These are phyloP conservation scores for Spheniscus mendiculus DNA, from an alignment of 2,113 vertebrate genomes.

Conservation along the genomic window DNA sequence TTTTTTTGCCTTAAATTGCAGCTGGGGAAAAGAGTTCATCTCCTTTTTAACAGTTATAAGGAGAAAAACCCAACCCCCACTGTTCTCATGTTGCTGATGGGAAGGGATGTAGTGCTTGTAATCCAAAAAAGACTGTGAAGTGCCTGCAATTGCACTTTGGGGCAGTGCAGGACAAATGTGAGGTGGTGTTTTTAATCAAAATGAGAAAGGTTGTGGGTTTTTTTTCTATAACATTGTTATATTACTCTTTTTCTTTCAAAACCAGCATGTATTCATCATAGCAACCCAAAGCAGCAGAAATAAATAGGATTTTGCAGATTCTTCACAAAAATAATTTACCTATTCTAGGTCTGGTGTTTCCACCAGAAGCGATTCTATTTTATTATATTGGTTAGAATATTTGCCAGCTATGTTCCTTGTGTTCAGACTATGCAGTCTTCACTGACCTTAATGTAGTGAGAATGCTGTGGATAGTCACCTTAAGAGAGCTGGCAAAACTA, in stretches of 20 bases:
- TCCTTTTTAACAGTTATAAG: neutral
- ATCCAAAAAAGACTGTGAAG: neutral
- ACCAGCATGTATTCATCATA: neutral
- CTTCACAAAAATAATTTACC: neutral
- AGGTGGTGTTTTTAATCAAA: neutral
- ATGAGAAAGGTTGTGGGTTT: neutral
- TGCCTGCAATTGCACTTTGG: neutral
- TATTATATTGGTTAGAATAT: neutral
- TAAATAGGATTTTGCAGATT: neutral
- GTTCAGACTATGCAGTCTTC: neutral
- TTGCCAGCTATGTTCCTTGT: neutral
- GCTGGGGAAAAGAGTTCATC: neutral
- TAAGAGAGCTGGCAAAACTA: neutral
- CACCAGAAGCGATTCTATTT: neutral
- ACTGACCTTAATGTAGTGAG: neutral
- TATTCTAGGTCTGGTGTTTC: neutral
- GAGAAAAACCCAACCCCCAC: neutral
- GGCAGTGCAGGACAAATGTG: neutral
- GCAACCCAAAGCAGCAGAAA: neutral
- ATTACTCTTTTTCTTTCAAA: neutral
- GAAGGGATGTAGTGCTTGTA: neutral
- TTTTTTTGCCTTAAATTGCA: neutral
- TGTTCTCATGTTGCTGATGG: neutral
- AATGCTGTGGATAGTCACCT: neutral
- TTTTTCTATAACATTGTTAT: neutral